Base-by-base conservation (phyloP, 1,140 invertebrate genomes). In the Phymorhynchus buccinoides region DNA sequence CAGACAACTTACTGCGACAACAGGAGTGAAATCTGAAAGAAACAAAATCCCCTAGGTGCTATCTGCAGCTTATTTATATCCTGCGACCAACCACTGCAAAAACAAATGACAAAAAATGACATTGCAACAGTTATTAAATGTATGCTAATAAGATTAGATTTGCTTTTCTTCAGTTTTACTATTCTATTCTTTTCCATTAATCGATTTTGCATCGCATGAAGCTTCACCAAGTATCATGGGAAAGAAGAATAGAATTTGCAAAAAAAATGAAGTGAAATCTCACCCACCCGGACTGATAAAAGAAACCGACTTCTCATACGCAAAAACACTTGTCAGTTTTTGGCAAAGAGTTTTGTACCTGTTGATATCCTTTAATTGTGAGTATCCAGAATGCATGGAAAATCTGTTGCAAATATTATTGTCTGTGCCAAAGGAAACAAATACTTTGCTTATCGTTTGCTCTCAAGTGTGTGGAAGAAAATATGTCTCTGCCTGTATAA, bases 361-460 rank as follows among this genome's bases (percentile, higher is more conserved):
- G 4, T 62, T 14, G 4, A 62, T 27, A 62, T 27, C n/a, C 56
- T 22, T 62, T 14, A 62, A 62, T 62, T 62, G 12, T 27, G 22
- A 14, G n/a, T 16, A 62, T 22, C n/a, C 56, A 62, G n/a, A 62
- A 62, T 62, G n/a, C n/a, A 16, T 22, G 22, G 18, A 62, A 62
- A 62, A 14, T 27, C n/a, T 27, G 56, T 62, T 27, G n/a, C 48
- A 52, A 18, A 52, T 9, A 18, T 52, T 18, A 9, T 9, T 14
- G 48, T 14, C 12, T 14, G 48, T 52, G 48, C 12, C 35, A 30
- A 35, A 73, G 14, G 6, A 32, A 73, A 73, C 9, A 41, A 75
- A 75, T 66, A n/a, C 14, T 18, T 75, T 75, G 73, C 73, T n/a
- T n/a, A 75, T 75, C 41, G 7, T 41, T 75, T 75, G 18, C 41